Evolutionary conservation across 2,113 vertebrate genomes (phyloP).

Genomic region (Anas platyrhynchos): DNA sequence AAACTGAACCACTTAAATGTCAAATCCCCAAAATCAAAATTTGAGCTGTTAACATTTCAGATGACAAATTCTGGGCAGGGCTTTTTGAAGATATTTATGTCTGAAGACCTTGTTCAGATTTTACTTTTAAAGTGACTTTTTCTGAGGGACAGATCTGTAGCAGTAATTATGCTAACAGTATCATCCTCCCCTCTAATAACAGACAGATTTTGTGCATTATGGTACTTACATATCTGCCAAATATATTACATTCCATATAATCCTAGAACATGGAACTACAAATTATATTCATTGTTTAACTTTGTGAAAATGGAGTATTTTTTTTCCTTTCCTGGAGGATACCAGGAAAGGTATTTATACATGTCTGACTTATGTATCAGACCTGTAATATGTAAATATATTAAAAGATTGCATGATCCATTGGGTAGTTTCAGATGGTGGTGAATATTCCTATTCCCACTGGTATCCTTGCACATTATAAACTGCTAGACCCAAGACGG

Average conservation of each 20-base stretch:
- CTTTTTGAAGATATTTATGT: background rate
- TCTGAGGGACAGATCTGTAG: background rate
- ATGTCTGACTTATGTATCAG: background rate
- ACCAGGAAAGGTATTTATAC: background rate
- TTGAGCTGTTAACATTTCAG: background rate
- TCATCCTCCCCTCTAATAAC: background rate
- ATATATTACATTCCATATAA: background rate
- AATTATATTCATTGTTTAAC: background rate
- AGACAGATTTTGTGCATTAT: background rate
- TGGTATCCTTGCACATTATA: rapidly evolving
- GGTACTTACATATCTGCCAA: background rate
- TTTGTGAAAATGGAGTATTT: background rate
- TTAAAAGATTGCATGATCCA: background rate
- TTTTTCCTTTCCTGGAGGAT: background rate
- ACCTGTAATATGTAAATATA: background rate
- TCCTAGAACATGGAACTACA: background rate
- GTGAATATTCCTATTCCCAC: background rate
- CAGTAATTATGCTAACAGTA: background rate
- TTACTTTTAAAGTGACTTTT: background rate
- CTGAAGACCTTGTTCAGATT: background rate
- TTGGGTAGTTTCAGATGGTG: background rate
- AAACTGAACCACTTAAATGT: background rate
- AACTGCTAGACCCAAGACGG: background rate
- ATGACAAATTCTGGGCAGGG: background rate
- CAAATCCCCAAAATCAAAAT: background rate